phyloP scores from a whole-genome alignment of 2,797 vertebrate species.

The Brachyrhaphis roseni region DNA sequence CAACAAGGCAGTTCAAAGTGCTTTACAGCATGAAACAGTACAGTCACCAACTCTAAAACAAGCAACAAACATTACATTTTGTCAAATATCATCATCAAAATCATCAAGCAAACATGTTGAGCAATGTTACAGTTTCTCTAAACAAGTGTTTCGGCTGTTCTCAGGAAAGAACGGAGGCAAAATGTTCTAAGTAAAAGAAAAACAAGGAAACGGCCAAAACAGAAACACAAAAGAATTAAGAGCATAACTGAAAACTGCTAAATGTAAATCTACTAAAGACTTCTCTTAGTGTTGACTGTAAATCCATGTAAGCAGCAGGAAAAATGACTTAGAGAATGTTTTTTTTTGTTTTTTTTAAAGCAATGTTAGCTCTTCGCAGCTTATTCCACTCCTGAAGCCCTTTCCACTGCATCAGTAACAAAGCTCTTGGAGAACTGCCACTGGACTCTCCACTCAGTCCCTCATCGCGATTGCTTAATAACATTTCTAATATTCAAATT shows the following conservation, averaged over 20 bases:
- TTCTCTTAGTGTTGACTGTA: background rate
- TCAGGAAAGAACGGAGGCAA: background rate
- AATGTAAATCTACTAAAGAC: background rate
- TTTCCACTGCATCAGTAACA: constrained; percentile 13
- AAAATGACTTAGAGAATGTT: background rate
- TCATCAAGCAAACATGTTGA: no score
- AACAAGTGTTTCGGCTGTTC: no score
- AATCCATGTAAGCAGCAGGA: background rate
- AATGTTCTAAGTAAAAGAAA: background rate
- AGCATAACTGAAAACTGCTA: background rate
- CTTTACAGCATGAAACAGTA: no score
- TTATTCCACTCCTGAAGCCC: constrained; percentile 8
- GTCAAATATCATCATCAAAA: no score
- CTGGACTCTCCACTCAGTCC: constrained; percentile 37
- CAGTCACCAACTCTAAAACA: no score
- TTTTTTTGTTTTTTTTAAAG: background rate
- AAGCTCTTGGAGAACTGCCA: constrained; percentile 19
- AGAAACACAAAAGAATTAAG: background rate
- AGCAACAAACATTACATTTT: no score
- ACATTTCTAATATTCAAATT: constrained; percentile 60
- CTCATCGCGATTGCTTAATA: constrained; percentile 49
- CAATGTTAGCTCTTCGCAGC: background rate
- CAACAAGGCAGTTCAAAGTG: background rate
- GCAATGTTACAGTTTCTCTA: no score
- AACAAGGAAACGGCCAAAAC: background rate